Percentiles rank a stretch among this genome's conserved stretches.
These are phyloP conservation scores for Aegithalos caudatus DNA, from an alignment of 2,113 vertebrate species.

Conservation along the genomic window DNA sequence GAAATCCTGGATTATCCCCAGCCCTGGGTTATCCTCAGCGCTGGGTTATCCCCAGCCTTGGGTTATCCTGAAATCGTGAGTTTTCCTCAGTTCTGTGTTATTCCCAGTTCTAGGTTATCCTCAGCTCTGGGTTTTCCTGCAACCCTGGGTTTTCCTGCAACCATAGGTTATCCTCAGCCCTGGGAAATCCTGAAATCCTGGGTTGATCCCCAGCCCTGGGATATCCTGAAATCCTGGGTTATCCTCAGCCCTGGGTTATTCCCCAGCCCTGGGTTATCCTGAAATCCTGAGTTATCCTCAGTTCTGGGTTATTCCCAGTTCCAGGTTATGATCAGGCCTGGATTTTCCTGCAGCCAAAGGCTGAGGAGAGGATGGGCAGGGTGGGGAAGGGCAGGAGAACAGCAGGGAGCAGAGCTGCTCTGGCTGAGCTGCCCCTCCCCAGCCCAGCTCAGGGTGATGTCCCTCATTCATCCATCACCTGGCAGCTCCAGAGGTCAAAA, in stretches of 20 bases:
- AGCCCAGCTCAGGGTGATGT: neutral
- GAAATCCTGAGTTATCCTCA: neutral
- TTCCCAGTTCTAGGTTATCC: neutral
- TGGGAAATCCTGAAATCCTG: neutral
- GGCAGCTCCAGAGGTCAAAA: neutral
- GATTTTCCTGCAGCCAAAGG: neutral
- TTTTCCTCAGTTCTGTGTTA: neutral
- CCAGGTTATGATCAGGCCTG: too few species aligned
- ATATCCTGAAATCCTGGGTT: neutral
- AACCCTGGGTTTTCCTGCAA: neutral
- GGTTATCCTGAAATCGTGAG: neutral
- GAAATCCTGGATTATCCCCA: neutral
- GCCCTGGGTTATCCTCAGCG: too few species aligned
- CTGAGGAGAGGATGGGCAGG: neutral
- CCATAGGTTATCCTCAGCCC: fast-evolving
- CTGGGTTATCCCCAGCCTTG: neutral
- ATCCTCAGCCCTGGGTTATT: fast-evolving
- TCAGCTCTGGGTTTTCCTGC: neutral
- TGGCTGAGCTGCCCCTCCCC: neutral
- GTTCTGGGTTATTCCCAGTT: fast-evolving
- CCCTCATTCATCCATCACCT: neutral
- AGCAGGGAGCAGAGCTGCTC: fast-evolving
- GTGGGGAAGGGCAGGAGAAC: neutral
- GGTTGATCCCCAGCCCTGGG: fast-evolving
- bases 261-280: neutral